A percentile compares a stretch with the other conserved stretches of the same genome.
These are phyloP conservation scores for Sparidentex hasta DNA, from an alignment of 2,797 vertebrate genomes.

Conservation along the genomic window DNA sequence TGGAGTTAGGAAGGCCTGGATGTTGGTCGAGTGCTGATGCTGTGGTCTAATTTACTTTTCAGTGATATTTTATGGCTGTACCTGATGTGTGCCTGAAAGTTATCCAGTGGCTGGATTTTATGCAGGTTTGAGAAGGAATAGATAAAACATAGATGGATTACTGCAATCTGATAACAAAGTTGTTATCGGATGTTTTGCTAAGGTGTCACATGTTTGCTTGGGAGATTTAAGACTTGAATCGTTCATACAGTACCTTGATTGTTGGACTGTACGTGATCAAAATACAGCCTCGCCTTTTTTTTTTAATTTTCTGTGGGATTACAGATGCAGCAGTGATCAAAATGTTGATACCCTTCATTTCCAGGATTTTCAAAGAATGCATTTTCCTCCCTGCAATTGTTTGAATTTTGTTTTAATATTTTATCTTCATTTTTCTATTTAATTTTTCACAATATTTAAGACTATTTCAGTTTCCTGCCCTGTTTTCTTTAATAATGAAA, in stretches of 20 bases:
- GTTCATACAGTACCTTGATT: neutral
- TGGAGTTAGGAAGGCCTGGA: neutral
- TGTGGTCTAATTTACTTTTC: neutral
- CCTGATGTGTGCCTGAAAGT: neutral
- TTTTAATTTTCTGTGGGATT: neutral
- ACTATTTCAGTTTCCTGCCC: neutral
- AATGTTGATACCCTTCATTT: neutral
- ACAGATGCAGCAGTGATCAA: neutral
- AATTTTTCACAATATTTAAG: too few species aligned
- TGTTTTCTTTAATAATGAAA: constrained; percentile 1
- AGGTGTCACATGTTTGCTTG: neutral
- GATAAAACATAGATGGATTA: neutral
- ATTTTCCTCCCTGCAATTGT: neutral
- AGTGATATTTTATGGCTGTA: neutral
- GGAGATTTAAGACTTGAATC: too few species aligned
- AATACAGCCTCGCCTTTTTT: neutral
- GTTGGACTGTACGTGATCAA: neutral
- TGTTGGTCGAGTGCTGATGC: neutral
- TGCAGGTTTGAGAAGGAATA: neutral
- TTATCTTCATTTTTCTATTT: too few species aligned
- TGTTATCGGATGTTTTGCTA: neutral
- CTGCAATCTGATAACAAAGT: neutral
- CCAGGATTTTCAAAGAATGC: neutral
- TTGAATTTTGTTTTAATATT: neutral
- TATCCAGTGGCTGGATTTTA: too few species aligned